Evolutionary conservation across 2,888 invertebrate genomes (phyloP).

Genomic region (Nasonia oneida): DNA sequence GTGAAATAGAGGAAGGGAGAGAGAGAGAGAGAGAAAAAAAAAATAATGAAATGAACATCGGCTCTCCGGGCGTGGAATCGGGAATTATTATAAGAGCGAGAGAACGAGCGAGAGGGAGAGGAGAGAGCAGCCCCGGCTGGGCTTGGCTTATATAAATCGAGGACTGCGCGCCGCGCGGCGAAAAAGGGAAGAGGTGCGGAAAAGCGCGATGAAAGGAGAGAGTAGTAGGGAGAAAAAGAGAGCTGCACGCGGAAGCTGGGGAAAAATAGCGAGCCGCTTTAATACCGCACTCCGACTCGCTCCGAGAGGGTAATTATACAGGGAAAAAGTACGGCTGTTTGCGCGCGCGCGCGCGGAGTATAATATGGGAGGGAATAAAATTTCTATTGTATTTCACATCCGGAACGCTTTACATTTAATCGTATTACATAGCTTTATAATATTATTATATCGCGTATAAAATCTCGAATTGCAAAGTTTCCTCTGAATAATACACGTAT

Average conservation of each 20-base stretch:
- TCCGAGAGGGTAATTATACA: constrained; percentile 48
- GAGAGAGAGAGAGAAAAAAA: constrained; percentile 62
- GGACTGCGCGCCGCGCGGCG: constrained; percentile 42
- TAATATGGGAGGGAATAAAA: neutral
- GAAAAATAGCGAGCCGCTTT: neutral
- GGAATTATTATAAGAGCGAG: constrained; percentile 77
- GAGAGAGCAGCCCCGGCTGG: constrained; percentile 64
- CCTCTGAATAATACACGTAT: too few relatives aligned
- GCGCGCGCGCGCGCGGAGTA: neutral
- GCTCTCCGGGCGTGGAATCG: constrained; percentile 69
- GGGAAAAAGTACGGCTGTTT: constrained; percentile 11
- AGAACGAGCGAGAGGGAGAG: constrained; percentile 59
- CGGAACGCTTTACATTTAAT: constrained; percentile 30
- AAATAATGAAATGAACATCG: constrained; percentile 79
- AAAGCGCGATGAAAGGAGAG: constrained; percentile 48
- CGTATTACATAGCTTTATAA: neutral
- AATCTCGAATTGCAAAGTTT: too few relatives aligned
- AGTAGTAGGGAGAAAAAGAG: constrained; percentile 34
- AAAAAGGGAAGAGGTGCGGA: constrained; percentile 49
- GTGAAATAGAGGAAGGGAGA: constrained; percentile 24
- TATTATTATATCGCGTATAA: too few relatives aligned
- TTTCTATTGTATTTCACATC: constrained; percentile 39
- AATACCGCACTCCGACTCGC: neutral
- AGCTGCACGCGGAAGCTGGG: neutral
- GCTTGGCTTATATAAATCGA: constrained; percentile 70